Evolutionary conservation across 2,888 invertebrate genomes (phyloP).

Genomic region (Cecidostiba fungosa): DNA sequence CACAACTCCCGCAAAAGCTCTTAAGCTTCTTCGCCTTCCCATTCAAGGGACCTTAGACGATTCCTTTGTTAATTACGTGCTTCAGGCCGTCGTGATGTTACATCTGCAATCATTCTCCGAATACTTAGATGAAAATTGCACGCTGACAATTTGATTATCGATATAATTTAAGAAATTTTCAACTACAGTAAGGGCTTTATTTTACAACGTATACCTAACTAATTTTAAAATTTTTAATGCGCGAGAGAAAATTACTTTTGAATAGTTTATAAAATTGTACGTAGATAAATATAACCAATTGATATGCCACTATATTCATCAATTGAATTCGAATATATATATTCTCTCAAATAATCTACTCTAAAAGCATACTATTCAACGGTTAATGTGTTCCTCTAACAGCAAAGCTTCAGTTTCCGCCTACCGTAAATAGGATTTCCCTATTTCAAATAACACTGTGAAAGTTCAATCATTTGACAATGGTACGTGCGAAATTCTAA

Average conservation of each 20-base stretch:
- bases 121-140: too few species aligned
- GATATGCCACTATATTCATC: too few species aligned
- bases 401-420: background rate
- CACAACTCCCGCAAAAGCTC: conserved; percentile 32
- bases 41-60: conserved; percentile 21
- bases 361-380: background rate
- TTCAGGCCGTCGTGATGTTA: background rate
- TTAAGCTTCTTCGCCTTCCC: conserved; percentile 34
- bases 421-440: background rate
- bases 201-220: too few species aligned
- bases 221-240: too few species aligned
- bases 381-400: background rate
- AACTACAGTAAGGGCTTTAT: too few species aligned
- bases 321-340: background rate
- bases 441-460: background rate
- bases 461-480: conserved; percentile 40
- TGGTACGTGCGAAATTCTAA: background rate
- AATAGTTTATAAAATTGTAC: too few species aligned
- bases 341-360: background rate
- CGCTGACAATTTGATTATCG: too few species aligned
- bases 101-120: background rate
- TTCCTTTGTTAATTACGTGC: conserved; percentile 48
- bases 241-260: too few species aligned
- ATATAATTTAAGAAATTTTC: too few species aligned
- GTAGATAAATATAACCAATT: too few species aligned